Base-by-base conservation (phyloP, 2,113 vertebrate genomes). In the Orycteropus afer region DNA sequence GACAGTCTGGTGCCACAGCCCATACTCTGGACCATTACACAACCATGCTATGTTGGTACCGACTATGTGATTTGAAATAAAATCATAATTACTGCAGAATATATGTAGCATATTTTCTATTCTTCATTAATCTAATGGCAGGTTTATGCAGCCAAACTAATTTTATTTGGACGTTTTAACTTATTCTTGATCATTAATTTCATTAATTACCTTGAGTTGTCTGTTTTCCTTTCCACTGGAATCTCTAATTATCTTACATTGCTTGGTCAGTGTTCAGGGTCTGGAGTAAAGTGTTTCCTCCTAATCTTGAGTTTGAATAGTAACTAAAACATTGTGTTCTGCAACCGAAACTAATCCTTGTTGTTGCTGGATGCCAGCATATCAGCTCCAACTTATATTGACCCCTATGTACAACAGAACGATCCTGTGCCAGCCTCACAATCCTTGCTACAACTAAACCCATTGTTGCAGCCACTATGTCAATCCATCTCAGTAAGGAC, bases 261-360 rank as follows among this genome's bases (percentile, higher is more conserved):
- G 20, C 76, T 53, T 74, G 34, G 14, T 53, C 73, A 12, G 7
- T 57, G 53, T 32, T 61, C 45, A 42, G 53, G 49, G 37, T 29
- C 12, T 71, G 6, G 34, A 57, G n/a, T 85, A 55, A 93, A 55
- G 63, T 73, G 7, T 34, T 32, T 9, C 11, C 6, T 51, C 22
- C 67, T 71, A 53, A 86, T 74, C 55, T 92, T 78, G 81, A 90
- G 84, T 82, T 74, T 78, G 85, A 90, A n/a, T 83, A 77, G 67
- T 47, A 76, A 95, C 69, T 57, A 84, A 88, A 86, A 63, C 32
- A 32, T 47, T 76, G 84, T 55, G 63, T 49, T 74, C 34, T 73
- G 67, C 37, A 83, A 63, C 7, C 51, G 85, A 95, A 37, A 74
- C 34, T 51, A 86, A 83, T 22, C n/a, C n/a, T n/a, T n/a, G n/a